phyloP scores from a whole-genome alignment of 2,113 vertebrate species.

The Clarias gariepinus region DNA sequence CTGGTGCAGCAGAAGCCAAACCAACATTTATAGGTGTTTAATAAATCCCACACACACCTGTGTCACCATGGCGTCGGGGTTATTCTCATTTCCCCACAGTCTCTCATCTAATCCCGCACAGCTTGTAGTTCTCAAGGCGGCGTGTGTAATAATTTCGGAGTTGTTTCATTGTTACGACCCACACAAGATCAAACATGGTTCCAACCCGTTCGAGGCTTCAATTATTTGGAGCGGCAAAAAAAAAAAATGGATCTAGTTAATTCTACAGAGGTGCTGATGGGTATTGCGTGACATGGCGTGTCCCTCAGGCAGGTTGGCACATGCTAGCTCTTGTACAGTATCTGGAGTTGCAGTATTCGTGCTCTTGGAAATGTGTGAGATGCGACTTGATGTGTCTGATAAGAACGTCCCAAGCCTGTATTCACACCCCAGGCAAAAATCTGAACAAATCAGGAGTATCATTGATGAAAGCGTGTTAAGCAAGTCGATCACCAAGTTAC shows the following conservation, averaged over 20 bases:
- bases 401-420: background rate
- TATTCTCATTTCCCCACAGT: background rate
- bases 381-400: background rate
- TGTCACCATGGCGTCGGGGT: background rate
- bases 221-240: conserved; percentile 38
- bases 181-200: conserved; percentile 11
- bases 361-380: background rate
- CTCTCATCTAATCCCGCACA: background rate
- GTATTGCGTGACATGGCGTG: conserved; percentile 27
- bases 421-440: background rate
- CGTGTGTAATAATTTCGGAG: conserved; percentile 36
- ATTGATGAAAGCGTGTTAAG: background rate
- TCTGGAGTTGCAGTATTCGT: conserved; percentile 24
- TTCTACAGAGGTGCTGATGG: conserved; percentile 36
- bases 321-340: conserved; percentile 34
- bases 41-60: background rate
- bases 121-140: conserved; percentile 6
- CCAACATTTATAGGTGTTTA: conserved; percentile 10
- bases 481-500: background rate
- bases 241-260: conserved; percentile 29
- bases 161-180: conserved; percentile 20
- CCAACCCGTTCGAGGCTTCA: conserved; percentile 27
- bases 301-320: conserved; percentile 21
- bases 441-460: background rate
- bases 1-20: conserved; percentile 19